These are phyloP conservation scores for Amphiprion clarkii DNA, from an alignment of 2,797 vertebrate species.

Conservation along the genomic window DNA sequence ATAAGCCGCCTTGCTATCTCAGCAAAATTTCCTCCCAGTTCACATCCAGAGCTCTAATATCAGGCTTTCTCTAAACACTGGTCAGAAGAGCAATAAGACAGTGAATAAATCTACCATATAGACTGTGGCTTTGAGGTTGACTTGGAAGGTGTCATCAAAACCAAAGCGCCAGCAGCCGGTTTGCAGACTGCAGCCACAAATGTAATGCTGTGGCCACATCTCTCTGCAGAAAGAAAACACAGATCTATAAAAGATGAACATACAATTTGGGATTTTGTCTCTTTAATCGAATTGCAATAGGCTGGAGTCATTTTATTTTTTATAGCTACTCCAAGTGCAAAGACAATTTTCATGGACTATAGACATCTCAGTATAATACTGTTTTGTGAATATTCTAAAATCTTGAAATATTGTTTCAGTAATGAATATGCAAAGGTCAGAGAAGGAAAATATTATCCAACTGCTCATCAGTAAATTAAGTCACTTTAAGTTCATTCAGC, in stretches of 20 bases:
- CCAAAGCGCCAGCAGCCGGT: slow-evolving; percentile 4
- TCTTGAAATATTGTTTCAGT: no score
- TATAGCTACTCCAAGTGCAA: neutral
- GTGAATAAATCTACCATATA: slow-evolving; percentile 11
- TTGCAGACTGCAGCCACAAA: slow-evolving; percentile 7
- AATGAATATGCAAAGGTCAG: no score
- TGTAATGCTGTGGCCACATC: neutral
- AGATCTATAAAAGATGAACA: neutral
- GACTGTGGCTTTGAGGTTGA: slow-evolving; percentile 26
- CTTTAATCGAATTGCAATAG: neutral
- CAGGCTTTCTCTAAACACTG: slow-evolving; percentile 12
- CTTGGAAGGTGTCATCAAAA: slow-evolving; percentile 23
- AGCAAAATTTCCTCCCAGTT: slow-evolving; percentile 25
- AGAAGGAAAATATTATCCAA: no score
- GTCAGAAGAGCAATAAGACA: slow-evolving; percentile 13
- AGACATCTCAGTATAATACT: no score
- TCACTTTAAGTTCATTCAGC: no score
- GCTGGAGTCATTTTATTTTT: neutral
- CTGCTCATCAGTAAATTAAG: no score
- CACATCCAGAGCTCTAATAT: slow-evolving; percentile 25
- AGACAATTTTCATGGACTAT: no score
- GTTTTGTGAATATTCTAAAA: no score
- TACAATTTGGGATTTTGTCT: neutral
- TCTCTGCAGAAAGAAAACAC: neutral
- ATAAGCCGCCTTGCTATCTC: neutral